Evolutionary conservation across 2,113 vertebrate species (phyloP).

Genomic region (Podarcis raffonei): DNA sequence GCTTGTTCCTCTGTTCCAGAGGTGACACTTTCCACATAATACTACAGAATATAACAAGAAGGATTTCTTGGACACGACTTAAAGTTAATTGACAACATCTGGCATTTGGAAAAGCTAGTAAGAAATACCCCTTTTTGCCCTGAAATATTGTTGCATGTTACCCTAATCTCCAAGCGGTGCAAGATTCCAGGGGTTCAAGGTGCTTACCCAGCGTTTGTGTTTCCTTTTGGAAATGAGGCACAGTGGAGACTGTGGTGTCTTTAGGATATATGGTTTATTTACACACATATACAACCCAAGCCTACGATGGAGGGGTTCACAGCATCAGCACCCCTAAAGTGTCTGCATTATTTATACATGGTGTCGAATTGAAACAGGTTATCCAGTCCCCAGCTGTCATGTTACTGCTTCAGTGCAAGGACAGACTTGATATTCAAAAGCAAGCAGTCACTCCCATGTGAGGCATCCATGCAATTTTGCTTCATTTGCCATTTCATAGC

Average conservation of each 20-base stretch:
- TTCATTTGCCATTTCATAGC: neutral
- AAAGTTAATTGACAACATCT: conserved; percentile 95
- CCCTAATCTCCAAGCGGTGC: too few species aligned
- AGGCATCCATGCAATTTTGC: neutral
- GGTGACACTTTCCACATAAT: conserved; percentile 74
- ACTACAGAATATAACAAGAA: conserved; percentile 73
- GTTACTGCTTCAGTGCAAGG: neutral
- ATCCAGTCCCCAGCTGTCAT: neutral
- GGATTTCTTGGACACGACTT: conserved; percentile 73
- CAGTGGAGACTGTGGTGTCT: too few species aligned
- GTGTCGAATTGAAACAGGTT: conserved; percentile 29
- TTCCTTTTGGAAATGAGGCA: too few species aligned
- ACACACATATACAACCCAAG: too few species aligned
- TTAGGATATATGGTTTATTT: too few species aligned
- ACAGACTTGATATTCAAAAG: neutral
- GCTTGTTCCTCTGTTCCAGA: conserved; percentile 73
- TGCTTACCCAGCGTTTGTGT: too few species aligned
- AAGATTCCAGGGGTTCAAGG: too few species aligned
- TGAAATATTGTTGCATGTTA: conserved; percentile 66
- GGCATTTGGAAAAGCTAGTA: conserved; percentile 82
- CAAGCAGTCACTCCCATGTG: neutral
- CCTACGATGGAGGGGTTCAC: too few species aligned
- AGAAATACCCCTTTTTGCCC: conserved; percentile 75
- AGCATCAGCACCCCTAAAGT: too few species aligned
- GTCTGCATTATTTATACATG: neutral